Base-by-base conservation (phyloP, 2,113 vertebrate genomes). In the Periophthalmus modestus region DNA sequence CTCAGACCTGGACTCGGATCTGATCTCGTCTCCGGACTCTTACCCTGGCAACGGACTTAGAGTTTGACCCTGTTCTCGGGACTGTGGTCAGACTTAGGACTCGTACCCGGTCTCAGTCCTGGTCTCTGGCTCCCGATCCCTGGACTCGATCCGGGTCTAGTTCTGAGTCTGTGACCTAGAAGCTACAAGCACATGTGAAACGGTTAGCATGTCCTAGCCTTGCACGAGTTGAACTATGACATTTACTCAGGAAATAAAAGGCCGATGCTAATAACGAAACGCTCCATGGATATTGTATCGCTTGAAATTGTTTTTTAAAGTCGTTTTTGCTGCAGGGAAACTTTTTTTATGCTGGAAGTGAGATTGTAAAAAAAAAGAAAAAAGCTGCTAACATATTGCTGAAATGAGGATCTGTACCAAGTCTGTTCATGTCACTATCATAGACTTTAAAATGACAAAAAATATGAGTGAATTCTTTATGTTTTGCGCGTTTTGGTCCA, bases 241-340 rank as follows among this genome's bases (percentile, higher is more conserved):
- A 82, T 72, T 59, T 46, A 87, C 87, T 90, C 87, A 86, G 87
- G 86, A 85, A 82, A 81, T 50, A 77, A 63, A 66, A 58, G 70
- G 78, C 43, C 39, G 58, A 2, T 54, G 74, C 75, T 77, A 71
- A 69, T 70, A 73, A 65, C 50, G 57, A 71, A 69, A 48, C 58
- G 67, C 62, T 34, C 74, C 73, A 72, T 68, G 66, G 24, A 43
- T 43, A 52, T 71, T 65, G 61, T 55, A 43, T n/a, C 21, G 63
- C 71, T 69, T 72, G 65, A 50, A 61, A 71, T 63, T 18, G 13
- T 5, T 61, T 66, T n/a, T 72, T 68, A 67, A 34, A 65, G 58
- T 0, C 1, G 9, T 52, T 79, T 39, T 19, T 73, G 62, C 69
- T 78, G 81, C 81, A 78, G 24, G 63, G 75, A 73, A 61, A 46